Percentiles rank a stretch among this genome's conserved stretches.
Conservation (phyloP, 2,888 invertebrate species). For the Arge pagana region DNA sequence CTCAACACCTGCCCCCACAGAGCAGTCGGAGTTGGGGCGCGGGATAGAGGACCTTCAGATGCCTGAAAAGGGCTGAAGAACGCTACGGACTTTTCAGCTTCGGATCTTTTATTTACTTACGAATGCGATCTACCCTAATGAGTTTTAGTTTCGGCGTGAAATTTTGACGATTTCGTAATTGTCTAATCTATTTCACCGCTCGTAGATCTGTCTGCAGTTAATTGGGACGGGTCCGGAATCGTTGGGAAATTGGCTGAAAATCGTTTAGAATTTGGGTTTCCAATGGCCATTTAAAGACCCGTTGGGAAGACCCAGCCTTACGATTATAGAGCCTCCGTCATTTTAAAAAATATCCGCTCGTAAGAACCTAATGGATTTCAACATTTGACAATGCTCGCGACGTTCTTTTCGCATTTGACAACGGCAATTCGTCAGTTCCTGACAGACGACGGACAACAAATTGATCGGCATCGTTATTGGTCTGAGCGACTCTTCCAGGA, state of each 20-base stretch:
- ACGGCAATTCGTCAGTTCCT: no score
- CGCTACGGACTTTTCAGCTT: background rate
- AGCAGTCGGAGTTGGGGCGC: slow-evolving; percentile 11
- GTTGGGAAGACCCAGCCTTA: no score
- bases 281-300: no score
- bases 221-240: slow-evolving; percentile 9
- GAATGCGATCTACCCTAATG: slow-evolving; percentile 42
- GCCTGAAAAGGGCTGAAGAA: slow-evolving; percentile 4
- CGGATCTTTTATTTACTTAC: slow-evolving; percentile 14
- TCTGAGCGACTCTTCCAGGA: no score
- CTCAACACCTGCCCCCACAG: slow-evolving; percentile 12
- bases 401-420: no score
- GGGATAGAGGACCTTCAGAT: slow-evolving; percentile 8
- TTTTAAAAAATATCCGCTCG: no score
- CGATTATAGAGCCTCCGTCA: no score
- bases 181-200: slow-evolving; percentile 40
- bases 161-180: slow-evolving; percentile 50
- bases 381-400: no score
- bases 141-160: slow-evolving; percentile 46
- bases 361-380: no score
- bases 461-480: no score
- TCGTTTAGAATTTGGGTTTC: no score
- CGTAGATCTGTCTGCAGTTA: slow-evolving; percentile 4
- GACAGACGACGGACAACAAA: no score
- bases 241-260: background rate